Evolutionary conservation across 2,113 vertebrate species (phyloP), one percentile per base, ranked within the genome.

Genomic region (Hypanus sabinus): DNA sequence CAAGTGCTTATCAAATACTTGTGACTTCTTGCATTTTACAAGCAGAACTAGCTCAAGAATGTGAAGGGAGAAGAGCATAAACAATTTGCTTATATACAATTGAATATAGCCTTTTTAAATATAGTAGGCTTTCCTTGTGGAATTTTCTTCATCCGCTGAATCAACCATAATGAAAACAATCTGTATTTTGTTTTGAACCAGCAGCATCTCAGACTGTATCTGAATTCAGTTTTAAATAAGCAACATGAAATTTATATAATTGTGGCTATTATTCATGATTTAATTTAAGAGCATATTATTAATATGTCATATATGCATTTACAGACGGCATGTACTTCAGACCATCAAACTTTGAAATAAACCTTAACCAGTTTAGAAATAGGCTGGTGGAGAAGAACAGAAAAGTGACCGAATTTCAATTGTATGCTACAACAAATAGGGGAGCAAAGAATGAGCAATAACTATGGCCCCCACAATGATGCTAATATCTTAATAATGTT

Each of bases 11-110:
- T 93, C 91, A 93, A 93, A 93, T 36, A 90, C 60, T 65, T 33
- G 70, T 93, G 91, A 73, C 36, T 38, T 73, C 91, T 93, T 71
- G 68, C 38, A 93, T 73, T 33, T 93, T 93, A 8, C 38, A 60
- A 46, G 33, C 70, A 73, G 33, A 93, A 46, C 18, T 55, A 93
- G 36, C 68, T 65, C 30, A 71, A 75, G 91, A 73, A 27, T 73
- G 71, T 18, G 33, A 24, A 93, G 65, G 7, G 70, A 46, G 71
- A 70, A 18, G 18, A 92, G 70, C 22, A 12, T 75, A 73, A 55
- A 73, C 36, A 93, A 73, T 36, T 46, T 46, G 46, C 46, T 46
- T 46, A 46, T 46, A 46, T 46, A 46, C 46, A 46, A 46, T 46
- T 46, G 46, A 46, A 46, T 46, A 46, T 46, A 46, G 46, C 1